Evolutionary conservation across 35 echinoderm and acorn worm species (phyloP), one percentile per base, ranked within the genome.

Genomic region (Ophioderma brevispina): DNA sequence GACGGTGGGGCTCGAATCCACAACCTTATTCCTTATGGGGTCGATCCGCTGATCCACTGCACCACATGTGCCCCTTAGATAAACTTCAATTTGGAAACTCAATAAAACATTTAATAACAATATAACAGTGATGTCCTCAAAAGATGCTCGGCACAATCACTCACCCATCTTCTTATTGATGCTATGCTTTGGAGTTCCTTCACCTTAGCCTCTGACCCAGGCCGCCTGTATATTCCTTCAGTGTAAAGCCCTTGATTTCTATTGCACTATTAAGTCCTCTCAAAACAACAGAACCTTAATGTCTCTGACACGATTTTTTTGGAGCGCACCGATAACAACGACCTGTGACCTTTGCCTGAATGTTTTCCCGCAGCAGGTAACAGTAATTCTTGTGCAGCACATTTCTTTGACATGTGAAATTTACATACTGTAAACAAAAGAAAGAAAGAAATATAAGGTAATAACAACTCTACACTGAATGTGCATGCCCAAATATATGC

Each of bases 371-470:
- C 90, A 88, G 87, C 96, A 98, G 23, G 80, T 39, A 33, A 31
- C 41, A 4, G 64, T 32, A 0, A 86, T 84, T 81, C 94, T 98
- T 46, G 90, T 87, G 38, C 83, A 90, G 80, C 96, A 98, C 40
- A n/a, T 98, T 98, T 80, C 94, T 98, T 39, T 98, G 96, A 37
- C 88, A 87, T 2, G 90, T 89, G n/a, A 88, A 94, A 94, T 82
- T 98, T 98, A 64, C 96, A 98, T 32, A 92, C 96, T 97, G 84
- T 32, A 40, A 46, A 39, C 50, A 25, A 42, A 89, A 89, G 23
- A 86, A 41, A 41, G 31, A 33, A 36, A n/a, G 19, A 77, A 64
- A 50, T 32, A 40, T 10, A 81, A 23, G 19, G n/a, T n/a, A n/a
- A n/a, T n/a, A n/a, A n/a, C n/a, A n/a, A n/a, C n/a, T n/a, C n/a